phyloP scores from a whole-genome alignment of 2,113 vertebrate species.

The Copsychus sechellarum region DNA sequence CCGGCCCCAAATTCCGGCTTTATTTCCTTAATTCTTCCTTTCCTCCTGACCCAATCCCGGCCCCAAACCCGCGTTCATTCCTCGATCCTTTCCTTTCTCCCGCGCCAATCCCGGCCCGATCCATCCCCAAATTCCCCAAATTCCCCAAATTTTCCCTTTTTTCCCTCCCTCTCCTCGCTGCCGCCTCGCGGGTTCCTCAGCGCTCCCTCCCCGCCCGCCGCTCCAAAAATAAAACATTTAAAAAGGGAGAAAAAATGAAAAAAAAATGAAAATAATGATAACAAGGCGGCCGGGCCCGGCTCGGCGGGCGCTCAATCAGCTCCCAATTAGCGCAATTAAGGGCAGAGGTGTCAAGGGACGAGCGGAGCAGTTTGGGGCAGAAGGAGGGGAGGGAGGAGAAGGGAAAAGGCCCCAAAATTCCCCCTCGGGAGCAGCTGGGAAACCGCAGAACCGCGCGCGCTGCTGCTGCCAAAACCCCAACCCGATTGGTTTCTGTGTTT shows the following conservation, averaged over 20 bases:
- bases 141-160: no score
- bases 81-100: neutral
- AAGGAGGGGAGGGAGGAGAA: neutral
- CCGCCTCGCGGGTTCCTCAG: neutral
- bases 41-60: no score
- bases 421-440: neutral
- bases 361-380: no score
- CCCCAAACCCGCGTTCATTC: no score
- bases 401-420: neutral
- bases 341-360: constrained; percentile 53
- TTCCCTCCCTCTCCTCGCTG: neutral
- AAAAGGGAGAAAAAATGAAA: no score
- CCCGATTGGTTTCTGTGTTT: no score
- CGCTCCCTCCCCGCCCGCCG: neutral
- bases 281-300: no score
- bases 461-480: neutral
- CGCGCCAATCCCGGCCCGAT: neutral
- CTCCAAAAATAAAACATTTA: neutral
- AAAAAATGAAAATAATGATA: neutral
- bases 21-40: no score
- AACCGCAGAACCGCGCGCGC: neutral
- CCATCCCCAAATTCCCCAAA: no score
- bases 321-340: constrained; percentile 22
- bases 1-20: no score
- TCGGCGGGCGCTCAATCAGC: neutral